phyloP scores from a whole-genome alignment of 2,888 invertebrate species.

The Galeruca laticollis region DNA sequence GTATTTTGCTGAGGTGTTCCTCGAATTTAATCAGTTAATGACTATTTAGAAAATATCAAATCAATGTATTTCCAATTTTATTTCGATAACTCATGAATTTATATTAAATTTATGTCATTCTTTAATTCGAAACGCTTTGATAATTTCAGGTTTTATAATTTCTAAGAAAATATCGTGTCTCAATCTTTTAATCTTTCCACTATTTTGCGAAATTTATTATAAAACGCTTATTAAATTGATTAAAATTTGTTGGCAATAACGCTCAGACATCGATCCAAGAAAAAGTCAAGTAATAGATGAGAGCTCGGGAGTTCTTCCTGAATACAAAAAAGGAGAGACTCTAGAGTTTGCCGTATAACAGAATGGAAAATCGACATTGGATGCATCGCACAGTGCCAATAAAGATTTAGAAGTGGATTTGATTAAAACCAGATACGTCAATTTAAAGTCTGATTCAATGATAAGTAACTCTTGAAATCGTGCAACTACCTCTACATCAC shows the following conservation, averaged over 20 bases:
- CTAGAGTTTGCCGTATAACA: conserved; percentile 26
- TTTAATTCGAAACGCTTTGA: too few species aligned
- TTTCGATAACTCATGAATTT: too few species aligned
- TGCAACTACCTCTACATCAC: conserved; percentile 56
- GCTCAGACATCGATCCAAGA: background rate
- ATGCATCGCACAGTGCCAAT: conserved; percentile 32
- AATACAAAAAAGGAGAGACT: conserved; percentile 28
- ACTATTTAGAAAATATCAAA: too few species aligned
- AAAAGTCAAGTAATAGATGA: conserved; percentile 23
- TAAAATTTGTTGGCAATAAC: conserved; percentile 6
- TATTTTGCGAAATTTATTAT: background rate
- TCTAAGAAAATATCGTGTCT: too few species aligned
- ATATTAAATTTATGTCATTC: too few species aligned
- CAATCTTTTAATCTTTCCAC: background rate
- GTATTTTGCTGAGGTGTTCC: too few species aligned
- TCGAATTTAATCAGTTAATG: too few species aligned
- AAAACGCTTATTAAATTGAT: background rate
- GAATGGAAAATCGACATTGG: conserved; percentile 24
- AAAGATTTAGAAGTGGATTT: conserved; percentile 52
- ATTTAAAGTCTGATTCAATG: conserved; percentile 61
- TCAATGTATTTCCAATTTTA: too few species aligned
- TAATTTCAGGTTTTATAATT: too few species aligned
- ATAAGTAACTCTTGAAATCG: conserved; percentile 56
- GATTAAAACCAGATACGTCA: conserved; percentile 62
- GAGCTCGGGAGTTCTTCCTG: conserved; percentile 20